These are phyloP conservation scores for Drosophila leonis DNA, from an alignment of 2,888 invertebrate species.

Conservation along the genomic window DNA sequence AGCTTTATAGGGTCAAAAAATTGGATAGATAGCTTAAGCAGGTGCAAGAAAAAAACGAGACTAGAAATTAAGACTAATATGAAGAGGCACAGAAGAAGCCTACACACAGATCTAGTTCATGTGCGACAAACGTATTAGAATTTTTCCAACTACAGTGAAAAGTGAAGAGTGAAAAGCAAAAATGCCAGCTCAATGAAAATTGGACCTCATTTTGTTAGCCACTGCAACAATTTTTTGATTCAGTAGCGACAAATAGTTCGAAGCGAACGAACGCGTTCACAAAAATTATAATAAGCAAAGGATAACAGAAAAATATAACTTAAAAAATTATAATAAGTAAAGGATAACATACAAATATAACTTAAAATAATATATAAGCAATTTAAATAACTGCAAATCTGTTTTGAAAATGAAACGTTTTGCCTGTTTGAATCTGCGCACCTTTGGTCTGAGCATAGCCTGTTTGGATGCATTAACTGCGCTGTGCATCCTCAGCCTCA, in stretches of 20 bases:
- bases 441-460: conserved; percentile 77
- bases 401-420: conserved; percentile 77
- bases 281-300: conserved; percentile 8
- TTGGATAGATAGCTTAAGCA: conserved; percentile 22
- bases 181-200: conserved; percentile 52
- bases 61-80: conserved; percentile 20
- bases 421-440: conserved; percentile 76
- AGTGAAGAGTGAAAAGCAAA: conserved; percentile 25
- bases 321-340: conserved; percentile 8
- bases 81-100: conserved; percentile 52
- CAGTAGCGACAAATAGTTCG: conserved; percentile 57
- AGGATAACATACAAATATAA: conserved; percentile 13
- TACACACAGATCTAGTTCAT: conserved; percentile 51
- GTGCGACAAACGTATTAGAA: conserved; percentile 28
- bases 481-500: conserved; percentile 64
- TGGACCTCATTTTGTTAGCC: conserved; percentile 48
- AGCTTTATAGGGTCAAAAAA: conserved; percentile 44
- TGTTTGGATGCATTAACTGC: conserved; percentile 75
- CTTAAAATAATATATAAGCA: background rate
- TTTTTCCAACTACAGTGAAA: conserved; percentile 32
- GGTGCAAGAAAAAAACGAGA: background rate
- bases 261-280: conserved; percentile 55
- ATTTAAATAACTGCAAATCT: background rate
- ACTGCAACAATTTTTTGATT: conserved; percentile 41
- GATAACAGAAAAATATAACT: conserved; percentile 5